Evolutionary conservation across 1,140 invertebrate genomes (phyloP).

Genomic region (Macrotrachela quadricornifera): DNA sequence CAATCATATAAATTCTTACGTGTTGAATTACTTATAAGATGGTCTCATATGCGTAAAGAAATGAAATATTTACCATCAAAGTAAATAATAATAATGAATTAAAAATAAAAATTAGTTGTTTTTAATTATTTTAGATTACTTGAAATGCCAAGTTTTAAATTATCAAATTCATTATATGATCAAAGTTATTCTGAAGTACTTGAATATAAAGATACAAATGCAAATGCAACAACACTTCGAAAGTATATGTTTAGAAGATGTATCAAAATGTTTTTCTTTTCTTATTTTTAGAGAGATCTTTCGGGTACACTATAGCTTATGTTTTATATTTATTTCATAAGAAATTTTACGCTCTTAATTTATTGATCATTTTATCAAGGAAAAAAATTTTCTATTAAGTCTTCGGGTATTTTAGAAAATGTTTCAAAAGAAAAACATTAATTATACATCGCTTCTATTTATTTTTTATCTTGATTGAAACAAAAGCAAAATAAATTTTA

Average conservation of each 20-base stretch:
- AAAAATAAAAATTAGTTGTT: too few relatives aligned
- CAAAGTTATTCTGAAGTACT: slow-evolving; percentile 76
- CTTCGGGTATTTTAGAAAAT: too few relatives aligned
- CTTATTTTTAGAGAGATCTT: too few relatives aligned
- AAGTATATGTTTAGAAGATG: too few relatives aligned
- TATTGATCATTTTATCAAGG: too few relatives aligned
- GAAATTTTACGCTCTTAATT: too few relatives aligned
- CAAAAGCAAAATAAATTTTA: slow-evolving; percentile 19
- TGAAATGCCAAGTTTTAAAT: too few relatives aligned
- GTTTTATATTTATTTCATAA: too few relatives aligned
- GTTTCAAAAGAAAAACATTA: slow-evolving; percentile 47
- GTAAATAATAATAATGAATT: slow-evolving; percentile 30
- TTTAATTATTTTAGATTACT: too few relatives aligned
- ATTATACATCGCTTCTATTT: neutral
- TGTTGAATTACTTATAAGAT: slow-evolving; percentile 73
- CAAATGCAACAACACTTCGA: slow-evolving; percentile 28
- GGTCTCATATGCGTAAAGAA: slow-evolving; percentile 96
- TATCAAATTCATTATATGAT: slow-evolving; percentile 32
- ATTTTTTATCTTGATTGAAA: neutral
- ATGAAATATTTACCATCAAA: slow-evolving; percentile 73
- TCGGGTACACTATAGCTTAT: too few relatives aligned
- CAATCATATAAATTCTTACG: slow-evolving; percentile 66
- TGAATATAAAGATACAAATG: slow-evolving; percentile 60
- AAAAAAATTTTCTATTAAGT: too few relatives aligned
- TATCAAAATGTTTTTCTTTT: too few relatives aligned